A percentile compares a stretch with the other conserved stretches of the same genome.
Conservation (phyloP, 1,140 invertebrate genomes). For the Laupala kohalensis region DNA sequence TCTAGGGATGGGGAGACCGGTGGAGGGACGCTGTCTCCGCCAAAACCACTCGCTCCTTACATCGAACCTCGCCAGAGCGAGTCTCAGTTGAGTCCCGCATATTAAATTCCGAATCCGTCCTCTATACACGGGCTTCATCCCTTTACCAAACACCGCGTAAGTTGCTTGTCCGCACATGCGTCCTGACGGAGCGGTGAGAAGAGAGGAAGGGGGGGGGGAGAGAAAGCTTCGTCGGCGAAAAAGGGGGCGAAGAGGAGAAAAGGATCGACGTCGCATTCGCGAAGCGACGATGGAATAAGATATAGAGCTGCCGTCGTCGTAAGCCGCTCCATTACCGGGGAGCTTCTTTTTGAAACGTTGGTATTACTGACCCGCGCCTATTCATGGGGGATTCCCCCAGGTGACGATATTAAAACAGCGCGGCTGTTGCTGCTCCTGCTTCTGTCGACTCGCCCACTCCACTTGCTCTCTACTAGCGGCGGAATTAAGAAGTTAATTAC, state of each 20-base stretch:
- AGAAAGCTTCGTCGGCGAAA: background rate
- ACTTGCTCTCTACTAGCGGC: background rate
- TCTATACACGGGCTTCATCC: background rate
- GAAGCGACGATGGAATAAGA: background rate
- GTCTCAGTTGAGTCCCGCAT: background rate
- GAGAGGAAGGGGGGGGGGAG: background rate
- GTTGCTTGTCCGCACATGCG: background rate
- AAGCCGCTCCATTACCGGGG: background rate
- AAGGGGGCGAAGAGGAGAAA: background rate
- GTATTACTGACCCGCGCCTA: background rate
- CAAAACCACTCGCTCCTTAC: background rate
- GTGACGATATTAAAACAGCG: background rate
- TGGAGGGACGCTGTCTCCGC: no score
- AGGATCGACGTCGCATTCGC: background rate
- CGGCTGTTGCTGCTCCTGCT: background rate
- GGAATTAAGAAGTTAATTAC: background rate
- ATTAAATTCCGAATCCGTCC: background rate
- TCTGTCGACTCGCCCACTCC: background rate
- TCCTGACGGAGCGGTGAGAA: no score
- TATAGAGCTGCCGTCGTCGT: background rate
- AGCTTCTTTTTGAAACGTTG: background rate
- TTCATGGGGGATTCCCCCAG: background rate
- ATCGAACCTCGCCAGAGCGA: background rate
- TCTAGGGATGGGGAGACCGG: background rate
- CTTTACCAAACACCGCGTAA: background rate